A percentile compares a stretch with the other conserved stretches of the same genome.
Evolutionary conservation across 2,113 vertebrate species (phyloP).

Genomic region (Phalacrocorax carbo): DNA sequence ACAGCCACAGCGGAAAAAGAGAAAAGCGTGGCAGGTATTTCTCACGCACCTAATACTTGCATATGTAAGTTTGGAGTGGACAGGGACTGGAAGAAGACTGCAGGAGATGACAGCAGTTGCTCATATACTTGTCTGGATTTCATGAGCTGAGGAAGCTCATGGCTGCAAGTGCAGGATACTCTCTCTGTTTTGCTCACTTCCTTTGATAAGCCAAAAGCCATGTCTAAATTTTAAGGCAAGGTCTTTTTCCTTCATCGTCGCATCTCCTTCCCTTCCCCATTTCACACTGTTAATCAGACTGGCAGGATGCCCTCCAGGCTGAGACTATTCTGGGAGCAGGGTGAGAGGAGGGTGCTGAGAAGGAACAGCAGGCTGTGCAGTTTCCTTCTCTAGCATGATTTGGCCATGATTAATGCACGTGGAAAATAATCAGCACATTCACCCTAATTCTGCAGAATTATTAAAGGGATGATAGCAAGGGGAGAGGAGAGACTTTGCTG

Average conservation of each 20-base stretch:
- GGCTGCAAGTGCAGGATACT: not conserved
- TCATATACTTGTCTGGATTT: not conserved
- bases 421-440: conserved; percentile 14
- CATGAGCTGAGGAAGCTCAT: not conserved
- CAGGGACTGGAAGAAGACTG: not conserved
- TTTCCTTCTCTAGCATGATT: conserved; percentile 2
- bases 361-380: conserved; percentile 21
- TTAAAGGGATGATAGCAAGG: not conserved
- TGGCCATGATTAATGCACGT: conserved; percentile 23
- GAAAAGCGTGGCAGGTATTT: not conserved
- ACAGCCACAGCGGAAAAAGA: not conserved
- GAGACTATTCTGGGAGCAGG: conserved; percentile 31
- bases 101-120: not conserved
- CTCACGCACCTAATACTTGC: not conserved
- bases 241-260: not conserved
- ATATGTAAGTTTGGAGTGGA: not conserved
- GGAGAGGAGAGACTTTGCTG: not conserved
- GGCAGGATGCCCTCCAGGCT: conserved; percentile 41
- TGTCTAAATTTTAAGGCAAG: not conserved
- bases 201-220: not conserved
- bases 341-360: conserved; percentile 36
- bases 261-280: not conserved
- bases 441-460: conserved; percentile 7
- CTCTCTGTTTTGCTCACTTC: not conserved
- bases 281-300: conserved; percentile 30